Conservation (phyloP, 2,113 vertebrate species). For the Microtus ochrogaster region DNA sequence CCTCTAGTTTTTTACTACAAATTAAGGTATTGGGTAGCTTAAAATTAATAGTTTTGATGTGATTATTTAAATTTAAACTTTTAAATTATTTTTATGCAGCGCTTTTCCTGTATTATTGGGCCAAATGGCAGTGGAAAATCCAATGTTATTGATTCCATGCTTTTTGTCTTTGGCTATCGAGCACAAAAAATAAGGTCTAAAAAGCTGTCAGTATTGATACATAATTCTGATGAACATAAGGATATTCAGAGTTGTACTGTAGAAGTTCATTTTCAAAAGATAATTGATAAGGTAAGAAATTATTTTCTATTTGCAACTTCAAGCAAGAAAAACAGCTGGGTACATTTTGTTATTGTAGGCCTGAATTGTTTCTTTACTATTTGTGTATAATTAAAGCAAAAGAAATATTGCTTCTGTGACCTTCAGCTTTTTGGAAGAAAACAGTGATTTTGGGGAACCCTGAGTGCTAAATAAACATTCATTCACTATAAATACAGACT, state of each 20-base stretch:
- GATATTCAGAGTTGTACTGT: constrained; percentile 97
- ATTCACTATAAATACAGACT: constrained; percentile 45
- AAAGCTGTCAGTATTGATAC: constrained; percentile 97
- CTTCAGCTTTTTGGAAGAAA: constrained; percentile 40
- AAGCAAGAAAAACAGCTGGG: not conserved
- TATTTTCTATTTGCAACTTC: constrained; percentile 27
- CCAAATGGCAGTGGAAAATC: constrained; percentile 99
- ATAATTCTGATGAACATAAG: constrained; percentile 94
- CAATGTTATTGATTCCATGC: constrained; percentile 99
- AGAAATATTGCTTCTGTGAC: not conserved
- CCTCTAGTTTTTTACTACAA: constrained; percentile 29
- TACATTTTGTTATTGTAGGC: constrained; percentile 48
- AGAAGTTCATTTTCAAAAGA: constrained; percentile 99
- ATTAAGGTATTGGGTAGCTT: not conserved
- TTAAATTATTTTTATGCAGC: constrained; percentile 85
- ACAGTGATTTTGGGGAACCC: not conserved
- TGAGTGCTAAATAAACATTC: not conserved
- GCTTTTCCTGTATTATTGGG: constrained; percentile 98
- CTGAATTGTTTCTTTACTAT: constrained; percentile 32
- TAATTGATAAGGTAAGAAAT: constrained; percentile 95
- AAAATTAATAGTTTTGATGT: constrained; percentile 11
- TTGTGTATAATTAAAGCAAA: constrained; percentile 17
- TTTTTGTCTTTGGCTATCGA: constrained; percentile 99
- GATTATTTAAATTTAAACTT: constrained; percentile 46
- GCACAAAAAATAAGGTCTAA: constrained; percentile 99